Evolutionary conservation across 2,797 vertebrate species (phyloP).

Genomic region (Phoebastria nigripes): DNA sequence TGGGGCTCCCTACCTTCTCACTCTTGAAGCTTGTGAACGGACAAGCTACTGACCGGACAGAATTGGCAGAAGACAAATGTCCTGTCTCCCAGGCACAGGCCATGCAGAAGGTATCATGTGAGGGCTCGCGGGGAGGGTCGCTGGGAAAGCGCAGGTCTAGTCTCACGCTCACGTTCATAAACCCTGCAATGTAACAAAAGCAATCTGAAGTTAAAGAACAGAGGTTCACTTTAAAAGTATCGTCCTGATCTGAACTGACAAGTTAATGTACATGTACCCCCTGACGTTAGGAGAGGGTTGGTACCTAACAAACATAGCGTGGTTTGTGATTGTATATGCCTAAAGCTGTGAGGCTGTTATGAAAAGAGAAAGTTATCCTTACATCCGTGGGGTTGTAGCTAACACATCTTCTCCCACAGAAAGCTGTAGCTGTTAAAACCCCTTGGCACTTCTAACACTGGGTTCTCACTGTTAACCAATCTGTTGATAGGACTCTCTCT

Average conservation of each 20-base stretch:
- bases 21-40: background rate
- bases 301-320: background rate
- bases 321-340: background rate
- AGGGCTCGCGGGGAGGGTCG: background rate
- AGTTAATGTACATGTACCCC: background rate
- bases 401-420: background rate
- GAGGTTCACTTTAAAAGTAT: background rate
- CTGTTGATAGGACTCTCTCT: background rate
- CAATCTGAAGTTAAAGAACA: background rate
- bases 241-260: background rate
- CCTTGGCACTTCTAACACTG: background rate
- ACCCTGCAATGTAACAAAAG: background rate
- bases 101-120: accelerated
- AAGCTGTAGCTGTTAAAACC: background rate
- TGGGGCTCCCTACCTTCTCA: background rate
- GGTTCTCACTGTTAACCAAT: background rate
- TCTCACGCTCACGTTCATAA: background rate
- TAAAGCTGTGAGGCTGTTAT: background rate
- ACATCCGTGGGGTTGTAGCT: background rate
- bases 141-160: accelerated
- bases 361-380: background rate
- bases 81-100: background rate
- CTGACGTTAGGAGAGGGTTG: background rate
- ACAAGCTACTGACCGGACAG: background rate
- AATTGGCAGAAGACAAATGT: background rate